Conservation (phyloP, 2,888 invertebrate genomes). For the Callyntrura sp. region DNA sequence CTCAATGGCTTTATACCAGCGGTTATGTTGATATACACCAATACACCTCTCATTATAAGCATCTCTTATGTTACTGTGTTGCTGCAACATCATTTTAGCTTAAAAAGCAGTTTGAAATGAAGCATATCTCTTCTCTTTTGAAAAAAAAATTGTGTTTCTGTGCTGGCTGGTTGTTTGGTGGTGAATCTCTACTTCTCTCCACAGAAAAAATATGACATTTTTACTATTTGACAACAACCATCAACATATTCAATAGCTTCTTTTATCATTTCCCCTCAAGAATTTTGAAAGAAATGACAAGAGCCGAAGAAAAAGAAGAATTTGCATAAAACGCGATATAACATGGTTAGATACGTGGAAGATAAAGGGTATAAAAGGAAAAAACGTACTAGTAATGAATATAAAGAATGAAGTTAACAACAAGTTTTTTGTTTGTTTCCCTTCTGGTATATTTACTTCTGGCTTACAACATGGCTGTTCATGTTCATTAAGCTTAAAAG, state of each 20-base stretch:
- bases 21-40: too few species aligned
- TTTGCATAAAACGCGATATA: conserved; percentile 53
- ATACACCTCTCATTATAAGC: too few species aligned
- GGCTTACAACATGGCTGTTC: conserved; percentile 2
- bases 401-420: conserved; percentile 34
- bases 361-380: neutral
- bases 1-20: too few species aligned
- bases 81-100: neutral
- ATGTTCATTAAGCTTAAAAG: conserved; percentile 67
- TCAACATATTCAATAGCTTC: conserved; percentile 45
- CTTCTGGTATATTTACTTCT: neutral
- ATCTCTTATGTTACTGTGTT: neutral
- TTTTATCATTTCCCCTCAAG: conserved; percentile 60
- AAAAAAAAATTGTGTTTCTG: too few species aligned
- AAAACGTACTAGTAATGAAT: too few species aligned
- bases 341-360: neutral
- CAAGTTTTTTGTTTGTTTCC: conserved; percentile 30
- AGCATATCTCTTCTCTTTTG: neutral
- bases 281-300: conserved; percentile 41
- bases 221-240: conserved; percentile 42
- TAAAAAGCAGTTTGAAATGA: conserved; percentile 18
- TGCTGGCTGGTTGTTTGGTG: too few species aligned
- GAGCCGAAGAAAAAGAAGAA: conserved; percentile 16
- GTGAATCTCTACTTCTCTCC: neutral
- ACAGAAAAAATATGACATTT: conserved; percentile 32